phyloP scores from a whole-genome alignment of 1,140 invertebrate species.

The Drosophila orena region DNA sequence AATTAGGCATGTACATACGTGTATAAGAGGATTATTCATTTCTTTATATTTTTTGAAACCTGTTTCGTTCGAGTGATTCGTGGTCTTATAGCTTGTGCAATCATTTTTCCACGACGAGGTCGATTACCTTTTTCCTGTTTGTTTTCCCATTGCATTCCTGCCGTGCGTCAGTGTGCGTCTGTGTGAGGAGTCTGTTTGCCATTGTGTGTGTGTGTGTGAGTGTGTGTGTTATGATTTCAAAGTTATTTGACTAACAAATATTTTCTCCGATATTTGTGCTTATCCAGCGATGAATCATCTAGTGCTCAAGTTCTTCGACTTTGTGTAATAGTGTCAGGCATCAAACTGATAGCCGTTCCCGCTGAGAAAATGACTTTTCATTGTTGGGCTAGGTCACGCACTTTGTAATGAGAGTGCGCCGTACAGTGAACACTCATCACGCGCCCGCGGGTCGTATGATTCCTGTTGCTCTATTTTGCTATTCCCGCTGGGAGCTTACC shows the following conservation, averaged over 20 bases:
- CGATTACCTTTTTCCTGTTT: conserved; percentile 67
- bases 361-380: conserved; percentile 28
- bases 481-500: conserved; percentile 21
- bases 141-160: conserved; percentile 29
- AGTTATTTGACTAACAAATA: conserved; percentile 45
- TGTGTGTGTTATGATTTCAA: conserved; percentile 9
- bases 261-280: background rate
- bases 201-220: conserved; percentile 14
- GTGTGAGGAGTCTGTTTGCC: conserved; percentile 9
- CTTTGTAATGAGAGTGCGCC: conserved; percentile 37
- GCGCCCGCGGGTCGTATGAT: background rate
- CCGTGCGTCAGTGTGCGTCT: conserved; percentile 15
- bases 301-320: conserved; percentile 29
- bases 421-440: conserved; percentile 29
- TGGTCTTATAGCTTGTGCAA: background rate
- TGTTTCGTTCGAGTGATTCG: background rate
- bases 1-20: background rate
- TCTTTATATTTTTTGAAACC: background rate
- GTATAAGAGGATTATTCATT: background rate
- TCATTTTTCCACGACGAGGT: conserved; percentile 40
- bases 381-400: conserved; percentile 49
- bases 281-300: conserved; percentile 28
- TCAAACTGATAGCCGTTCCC: conserved; percentile 32
- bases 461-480: conserved; percentile 8
- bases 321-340: conserved; percentile 20